Evolutionary conservation across 2,888 invertebrate genomes (phyloP).

Genomic region (Marasmarcha lunaedactyla): DNA sequence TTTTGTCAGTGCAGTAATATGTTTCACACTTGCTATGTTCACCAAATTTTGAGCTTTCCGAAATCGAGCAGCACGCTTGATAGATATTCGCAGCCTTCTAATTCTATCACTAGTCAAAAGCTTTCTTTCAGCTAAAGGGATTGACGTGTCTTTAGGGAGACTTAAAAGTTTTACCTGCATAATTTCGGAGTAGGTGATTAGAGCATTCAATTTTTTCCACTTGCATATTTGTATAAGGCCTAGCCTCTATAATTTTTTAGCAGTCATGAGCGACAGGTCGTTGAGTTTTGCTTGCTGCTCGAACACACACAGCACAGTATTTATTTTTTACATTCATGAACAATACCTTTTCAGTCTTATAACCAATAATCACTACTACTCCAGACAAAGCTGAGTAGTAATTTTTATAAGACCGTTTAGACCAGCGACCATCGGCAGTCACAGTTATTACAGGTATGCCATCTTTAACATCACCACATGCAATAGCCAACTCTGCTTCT

Average conservation of each 20-base stretch:
- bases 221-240: constrained; percentile 6
- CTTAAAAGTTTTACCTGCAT: no score
- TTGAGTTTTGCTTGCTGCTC: constrained; percentile 1
- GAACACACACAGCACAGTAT: constrained; percentile 8
- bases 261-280: no score
- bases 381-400: constrained; percentile 1
- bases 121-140: no score
- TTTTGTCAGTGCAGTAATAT: background rate
- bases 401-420: no score
- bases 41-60: no score
- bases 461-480: constrained; percentile 8
- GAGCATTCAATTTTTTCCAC: constrained; percentile 2
- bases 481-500: constrained; percentile 10
- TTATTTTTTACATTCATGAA: constrained; percentile 8
- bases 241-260: constrained; percentile 6
- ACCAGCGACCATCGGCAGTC: constrained; percentile 16
- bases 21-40: no score
- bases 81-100: no score
- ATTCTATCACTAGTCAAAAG: no score
- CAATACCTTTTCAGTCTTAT: constrained; percentile 1
- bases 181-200: no score
- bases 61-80: no score
- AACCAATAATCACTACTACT: constrained; percentile 11
- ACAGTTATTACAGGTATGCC: constrained; percentile 15
- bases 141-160: no score